Percentiles rank a stretch among this genome's conserved stretches.
Evolutionary conservation across 2,888 invertebrate species (phyloP).

Genomic region (Eupithecia inturbata): DNA sequence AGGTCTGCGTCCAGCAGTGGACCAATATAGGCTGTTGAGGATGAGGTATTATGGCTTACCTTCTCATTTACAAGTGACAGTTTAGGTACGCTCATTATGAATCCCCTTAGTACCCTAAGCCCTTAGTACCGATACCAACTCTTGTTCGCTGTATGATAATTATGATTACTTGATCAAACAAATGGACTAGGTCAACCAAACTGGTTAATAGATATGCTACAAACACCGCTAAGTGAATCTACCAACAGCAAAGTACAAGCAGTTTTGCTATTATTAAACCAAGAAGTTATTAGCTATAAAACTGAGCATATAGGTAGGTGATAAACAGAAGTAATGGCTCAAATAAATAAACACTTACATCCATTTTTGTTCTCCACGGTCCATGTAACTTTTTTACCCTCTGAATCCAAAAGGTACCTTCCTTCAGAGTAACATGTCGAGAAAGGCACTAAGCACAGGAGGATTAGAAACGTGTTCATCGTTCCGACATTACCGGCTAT

Average conservation of each 20-base stretch:
- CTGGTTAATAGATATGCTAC: conserved; percentile 14
- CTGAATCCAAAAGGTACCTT: conserved; percentile 29
- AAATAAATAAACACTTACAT: conserved; percentile 63
- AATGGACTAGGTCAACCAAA: conserved; percentile 9
- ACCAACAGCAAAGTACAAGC: conserved; percentile 4
- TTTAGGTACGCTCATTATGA: not conserved
- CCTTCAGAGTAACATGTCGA: conserved; percentile 40
- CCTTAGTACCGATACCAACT: not conserved
- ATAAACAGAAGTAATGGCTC: not conserved
- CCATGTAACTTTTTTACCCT: conserved; percentile 53
- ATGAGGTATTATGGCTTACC: too few relatives aligned
- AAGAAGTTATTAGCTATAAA: not conserved
- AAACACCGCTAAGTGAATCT: conserved; percentile 13
- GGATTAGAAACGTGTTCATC: conserved; percentile 44
- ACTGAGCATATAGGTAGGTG: not conserved
- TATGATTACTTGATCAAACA: not conserved
- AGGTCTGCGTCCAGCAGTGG: too few relatives aligned
- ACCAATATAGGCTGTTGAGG: too few relatives aligned
- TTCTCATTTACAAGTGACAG: not conserved
- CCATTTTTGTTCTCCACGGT: conserved; percentile 68
- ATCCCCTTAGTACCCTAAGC: not conserved
- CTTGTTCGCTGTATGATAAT: not conserved
- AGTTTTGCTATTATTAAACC: conserved; percentile 1
- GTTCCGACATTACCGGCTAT: conserved; percentile 26
- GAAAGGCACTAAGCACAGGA: conserved; percentile 36